Evolutionary conservation across 2,888 invertebrate species (phyloP).

Genomic region (Syrphus vitripennis): DNA sequence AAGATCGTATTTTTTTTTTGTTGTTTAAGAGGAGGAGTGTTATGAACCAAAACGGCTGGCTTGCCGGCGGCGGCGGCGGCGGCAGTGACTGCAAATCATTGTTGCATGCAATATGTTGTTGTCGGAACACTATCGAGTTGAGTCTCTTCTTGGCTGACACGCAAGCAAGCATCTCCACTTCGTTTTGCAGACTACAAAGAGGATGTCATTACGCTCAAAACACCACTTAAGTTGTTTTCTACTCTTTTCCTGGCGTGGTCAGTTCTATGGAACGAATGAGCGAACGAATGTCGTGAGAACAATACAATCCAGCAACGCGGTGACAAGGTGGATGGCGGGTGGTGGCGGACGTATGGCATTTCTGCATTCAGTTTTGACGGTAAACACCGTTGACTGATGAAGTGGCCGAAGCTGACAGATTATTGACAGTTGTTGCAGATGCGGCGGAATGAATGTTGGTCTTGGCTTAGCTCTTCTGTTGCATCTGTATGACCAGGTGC

Average conservation of each 20-base stretch:
- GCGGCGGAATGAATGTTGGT: slow-evolving; percentile 44
- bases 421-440: slow-evolving; percentile 69
- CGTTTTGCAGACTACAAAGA: slow-evolving; percentile 29
- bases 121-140: slow-evolving; percentile 38
- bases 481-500: slow-evolving; percentile 54
- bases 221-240: slow-evolving; percentile 46
- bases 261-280: background rate
- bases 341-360: background rate
- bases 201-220: slow-evolving; percentile 50
- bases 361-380: slow-evolving; percentile 46
- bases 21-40: slow-evolving; percentile 29
- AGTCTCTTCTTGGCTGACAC: slow-evolving; percentile 20
- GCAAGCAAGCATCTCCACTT: slow-evolving; percentile 37
- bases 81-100: slow-evolving; percentile 37
- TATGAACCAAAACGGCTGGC: slow-evolving; percentile 55
- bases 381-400: slow-evolving; percentile 68
- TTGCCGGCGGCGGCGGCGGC: background rate
- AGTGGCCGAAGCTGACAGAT: slow-evolving; percentile 69
- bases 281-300: background rate
- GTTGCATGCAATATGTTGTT: slow-evolving; percentile 65
- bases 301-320: background rate
- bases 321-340: background rate
- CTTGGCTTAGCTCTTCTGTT: background rate
- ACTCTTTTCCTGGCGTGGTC: slow-evolving; percentile 16
- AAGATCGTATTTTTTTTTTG: background rate